Base-by-base conservation (phyloP, 2,113 vertebrate species). In the human region DNA sequence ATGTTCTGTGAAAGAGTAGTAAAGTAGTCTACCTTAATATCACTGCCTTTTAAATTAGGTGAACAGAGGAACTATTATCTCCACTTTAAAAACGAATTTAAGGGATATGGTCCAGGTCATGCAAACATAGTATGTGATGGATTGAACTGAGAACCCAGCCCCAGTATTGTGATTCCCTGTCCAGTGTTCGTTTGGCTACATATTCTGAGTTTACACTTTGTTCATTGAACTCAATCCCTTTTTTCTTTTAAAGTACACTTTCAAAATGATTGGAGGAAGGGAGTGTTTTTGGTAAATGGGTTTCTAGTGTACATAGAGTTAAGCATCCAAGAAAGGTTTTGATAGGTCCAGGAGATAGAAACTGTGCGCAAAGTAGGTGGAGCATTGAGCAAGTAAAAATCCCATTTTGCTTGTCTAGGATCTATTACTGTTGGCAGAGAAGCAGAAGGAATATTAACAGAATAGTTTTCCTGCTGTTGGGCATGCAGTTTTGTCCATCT, bases 361-460 rank as follows among this genome's bases (percentile, higher is more conserved):
- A 96, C 50, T 93, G 64, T 79, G 55, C 7, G 8, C 2, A 22
- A 0, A 91, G 73, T 92, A 85, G 98, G 98, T 95, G 98, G 98
- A 94, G 97, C 98, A 96, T 0, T 93, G 52, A 90, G 79, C 86
- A 96, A 96, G 96, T 97, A 96, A 97, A 98, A 97, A n/a, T 96
- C 97, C 85, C 68, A 8, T 0, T 1, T 94, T 98, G 96, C 96
- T 97, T 97, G 80, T 11, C 27, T 20, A 88, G 43, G 48, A 68
- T 92, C 76, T 92, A 17, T 90, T 96, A 45, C 83, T 96, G 7
- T 90, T 97, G 92, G 61, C 93, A 61, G 61, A 97, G 72, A 85
- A 87, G 7, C 94, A 86, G 82, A 38, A 84, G 78, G 79, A 97
- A 79, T 61, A 75, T 94, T 13, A 61, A 32, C 83, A 80, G 79